Evolutionary conservation across 1,140 invertebrate species (phyloP), one percentile per base, ranked within the genome.

Genomic region (Popillia japonica): DNA sequence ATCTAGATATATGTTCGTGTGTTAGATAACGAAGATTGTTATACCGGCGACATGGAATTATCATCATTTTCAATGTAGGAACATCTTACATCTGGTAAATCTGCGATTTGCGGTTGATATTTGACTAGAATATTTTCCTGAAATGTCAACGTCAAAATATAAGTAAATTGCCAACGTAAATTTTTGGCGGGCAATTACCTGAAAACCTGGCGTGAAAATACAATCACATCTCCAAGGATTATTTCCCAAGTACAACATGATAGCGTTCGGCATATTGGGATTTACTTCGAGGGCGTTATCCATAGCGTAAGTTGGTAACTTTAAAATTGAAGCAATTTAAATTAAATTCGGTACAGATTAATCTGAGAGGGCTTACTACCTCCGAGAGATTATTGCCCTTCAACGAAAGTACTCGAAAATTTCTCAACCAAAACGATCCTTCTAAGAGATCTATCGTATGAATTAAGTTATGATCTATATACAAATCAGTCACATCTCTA

Each of bases 181-280:
- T 11, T 27, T 27, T 27, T 40, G n/a, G 11, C 6, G 42, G 40
- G 72, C 48, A 44, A 55, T 41, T 87, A 90, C 90, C 80, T 94
- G 92, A 82, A 95, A 94, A 27, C 90, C 88, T 14, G 94, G 93
- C 6, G 92, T 93, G 82, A 94, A 95, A 42, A 90, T 88, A 80
- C 95, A 96, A 82, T 95, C 93, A 84, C 95, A 96, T 77, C 90
- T 89, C 94, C 94, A 96, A 0, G 94, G 93, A 88, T 96, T 96
- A 55, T 90, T 87, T 2, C 93, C 94, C 0, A 96, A 87, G 81
- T 89, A 91, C 14, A 96, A 86, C 78, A 87, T 84, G 4, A 87
- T 79, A 2, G 84, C 86, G 14, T 89, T 85, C 78, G 90, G 91
- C 78, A 92, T 92, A 80, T 94, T 92, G 59, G 88, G 86, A 83